These are phyloP conservation scores for Venustoraphidia nigricollis DNA, from an alignment of 2,888 invertebrate species.

Conservation along the genomic window DNA sequence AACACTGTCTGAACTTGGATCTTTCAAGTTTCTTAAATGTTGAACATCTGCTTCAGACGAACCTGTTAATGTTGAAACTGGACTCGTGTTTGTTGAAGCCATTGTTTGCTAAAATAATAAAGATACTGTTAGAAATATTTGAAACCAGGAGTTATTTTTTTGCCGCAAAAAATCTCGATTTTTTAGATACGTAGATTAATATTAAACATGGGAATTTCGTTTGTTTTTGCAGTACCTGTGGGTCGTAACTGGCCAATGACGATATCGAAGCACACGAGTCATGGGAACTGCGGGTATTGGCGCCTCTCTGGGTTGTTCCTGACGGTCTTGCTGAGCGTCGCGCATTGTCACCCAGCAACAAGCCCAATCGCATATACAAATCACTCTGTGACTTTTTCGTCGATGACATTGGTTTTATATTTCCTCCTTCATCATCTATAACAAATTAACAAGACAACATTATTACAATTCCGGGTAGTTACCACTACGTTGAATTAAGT, in stretches of 20 bases:
- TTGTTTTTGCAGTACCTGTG: conserved; percentile 13
- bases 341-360: conserved; percentile 59
- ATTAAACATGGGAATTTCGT: conserved; percentile 29
- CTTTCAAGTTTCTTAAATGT: conserved; percentile 27
- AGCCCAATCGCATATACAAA: conserved; percentile 66
- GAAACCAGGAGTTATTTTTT: too few relatives aligned
- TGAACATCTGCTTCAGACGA: conserved; percentile 56
- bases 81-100: conserved; percentile 71
- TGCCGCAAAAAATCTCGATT: too few relatives aligned
- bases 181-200: background rate
- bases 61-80: conserved; percentile 77
- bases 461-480: too few relatives aligned
- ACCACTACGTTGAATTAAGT: too few relatives aligned
- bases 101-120: conserved; percentile 34
- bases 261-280: conserved; percentile 22
- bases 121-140: too few relatives aligned
- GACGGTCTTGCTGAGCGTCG: conserved; percentile 25
- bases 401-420: conserved; percentile 39
- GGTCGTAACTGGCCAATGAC: conserved; percentile 38
- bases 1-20: conserved; percentile 50
- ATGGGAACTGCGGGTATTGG: conserved; percentile 33
- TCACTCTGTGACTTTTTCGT: conserved; percentile 55
- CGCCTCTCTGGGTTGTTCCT: conserved; percentile 21
- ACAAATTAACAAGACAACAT: background rate
- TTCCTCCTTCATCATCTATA: conserved; percentile 57